phyloP scores from a whole-genome alignment of 2,113 vertebrate species.

The Ceyx cyanopectus region DNA sequence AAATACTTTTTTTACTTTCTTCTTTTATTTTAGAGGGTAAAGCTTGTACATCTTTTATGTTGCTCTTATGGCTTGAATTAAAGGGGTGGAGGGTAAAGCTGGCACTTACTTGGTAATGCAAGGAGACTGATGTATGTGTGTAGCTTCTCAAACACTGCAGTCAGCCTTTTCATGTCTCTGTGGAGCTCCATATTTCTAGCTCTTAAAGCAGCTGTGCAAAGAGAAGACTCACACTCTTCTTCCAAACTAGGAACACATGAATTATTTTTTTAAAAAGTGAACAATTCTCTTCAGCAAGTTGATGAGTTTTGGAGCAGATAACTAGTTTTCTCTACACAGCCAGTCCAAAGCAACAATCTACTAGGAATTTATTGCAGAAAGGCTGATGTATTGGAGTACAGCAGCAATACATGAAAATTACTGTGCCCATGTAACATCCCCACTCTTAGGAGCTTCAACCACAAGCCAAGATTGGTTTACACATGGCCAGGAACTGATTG shows the following conservation, averaged over 20 bases:
- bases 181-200: conserved; percentile 90
- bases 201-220: conserved; percentile 88
- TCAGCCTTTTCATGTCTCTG: conserved; percentile 87
- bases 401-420: background rate
- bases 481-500: background rate
- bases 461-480: background rate
- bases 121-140: conserved; percentile 89
- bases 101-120: conserved; percentile 83
- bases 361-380: background rate
- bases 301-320: background rate
- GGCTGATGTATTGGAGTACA: background rate
- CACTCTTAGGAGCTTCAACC: background rate
- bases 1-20: background rate
- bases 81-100: conserved; percentile 1
- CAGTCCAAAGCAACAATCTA: background rate
- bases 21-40: background rate
- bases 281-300: conserved; percentile 24
- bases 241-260: conserved; percentile 86
- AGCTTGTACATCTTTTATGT: background rate
- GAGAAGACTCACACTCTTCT: conserved; percentile 91
- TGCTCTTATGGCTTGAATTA: conserved; percentile 39
- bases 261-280: conserved; percentile 49
- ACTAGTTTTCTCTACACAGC: background rate
- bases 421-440: background rate
- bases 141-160: conserved; percentile 91